Base-by-base conservation (phyloP, 1,140 invertebrate species). In the Cydia splendana region DNA sequence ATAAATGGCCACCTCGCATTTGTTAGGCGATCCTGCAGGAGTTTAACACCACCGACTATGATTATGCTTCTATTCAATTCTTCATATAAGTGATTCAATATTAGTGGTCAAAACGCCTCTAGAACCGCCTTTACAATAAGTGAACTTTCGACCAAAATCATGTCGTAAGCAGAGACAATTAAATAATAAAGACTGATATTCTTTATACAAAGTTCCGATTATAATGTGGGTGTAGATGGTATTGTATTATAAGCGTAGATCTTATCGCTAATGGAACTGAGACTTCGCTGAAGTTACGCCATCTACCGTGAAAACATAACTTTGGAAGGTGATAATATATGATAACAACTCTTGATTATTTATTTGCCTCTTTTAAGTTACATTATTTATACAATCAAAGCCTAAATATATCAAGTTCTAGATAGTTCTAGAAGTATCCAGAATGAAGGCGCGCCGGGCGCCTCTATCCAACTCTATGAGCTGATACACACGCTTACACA, bases 381-480 rank as follows among this genome's bases (percentile, higher is more conserved):
- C 15, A 57, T 18, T 57, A 57, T 57, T 20, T 57, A 57, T 18
- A 57, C 53, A 75, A 75, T 28, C 51, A 75, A 75, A 53, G 74
- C 74, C 24, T 75, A 48, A 75, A 75, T 62, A 53, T 75, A 75
- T 75, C 30, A 62, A 34, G 18, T 34, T 45, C 2, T 76, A 53
- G 24, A 57, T 57, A 45, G 15, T 45, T 75, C 24, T 30, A 30
- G 75, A 38, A 34, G 24, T 74, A 15, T 74, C 34, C 51, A 79
- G 71, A 74, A 74, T 24, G 24, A 12, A n/a, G 77, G 45, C 76
- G 76, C 77, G 53, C 76, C 65, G 51, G 42, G 65, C 76, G 51
- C 76, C 24, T 53, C 76, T 30, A 15, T 57, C 13, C 69, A 81
- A 82, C 84, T 86, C 86, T 84, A 84, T 84, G 84, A 86, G 86